These are phyloP conservation scores for Sthenelais limicola DNA, from an alignment of 2,888 invertebrate species.

Conservation along the genomic window DNA sequence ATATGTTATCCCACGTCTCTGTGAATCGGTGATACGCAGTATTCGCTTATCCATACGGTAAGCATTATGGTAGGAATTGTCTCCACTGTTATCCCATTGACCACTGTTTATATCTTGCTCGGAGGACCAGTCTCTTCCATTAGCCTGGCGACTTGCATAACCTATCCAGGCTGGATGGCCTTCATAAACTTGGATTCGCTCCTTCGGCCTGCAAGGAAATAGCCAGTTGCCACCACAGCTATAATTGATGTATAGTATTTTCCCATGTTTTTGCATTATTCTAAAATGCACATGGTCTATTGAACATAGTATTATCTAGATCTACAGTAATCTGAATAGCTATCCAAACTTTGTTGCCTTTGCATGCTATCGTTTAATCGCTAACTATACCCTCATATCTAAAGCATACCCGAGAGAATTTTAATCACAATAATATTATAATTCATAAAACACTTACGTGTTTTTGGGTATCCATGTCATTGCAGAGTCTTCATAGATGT, in stretches of 20 bases:
- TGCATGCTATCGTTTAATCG: no score
- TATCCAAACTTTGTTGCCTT: no score
- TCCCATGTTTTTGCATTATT: no score
- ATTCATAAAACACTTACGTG: no score
- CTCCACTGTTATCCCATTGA: slow-evolving; percentile 13
- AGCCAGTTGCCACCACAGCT: no score
- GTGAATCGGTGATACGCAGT: neutral
- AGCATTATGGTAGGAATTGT: slow-evolving; percentile 2
- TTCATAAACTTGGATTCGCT: slow-evolving; percentile 15
- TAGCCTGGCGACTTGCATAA: neutral
- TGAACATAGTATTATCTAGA: no score
- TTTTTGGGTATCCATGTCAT: slow-evolving; percentile 28
- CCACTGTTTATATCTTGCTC: slow-evolving; percentile 15
- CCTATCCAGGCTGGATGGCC: slow-evolving; percentile 25
- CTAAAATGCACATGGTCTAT: no score
- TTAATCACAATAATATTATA: no score
- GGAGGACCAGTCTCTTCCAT: neutral
- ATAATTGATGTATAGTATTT: no score
- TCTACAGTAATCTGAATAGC: no score
- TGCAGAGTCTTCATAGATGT: slow-evolving; percentile 14
- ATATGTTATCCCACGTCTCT: neutral
- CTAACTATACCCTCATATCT: no score
- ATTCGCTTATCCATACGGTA: slow-evolving; percentile 19
- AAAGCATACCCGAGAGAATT: no score
- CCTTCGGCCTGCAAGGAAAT: neutral